Evolutionary conservation across 2,113 vertebrate species (phyloP), one percentile per base, ranked within the genome.

Genomic region (Perccottus glenii): DNA sequence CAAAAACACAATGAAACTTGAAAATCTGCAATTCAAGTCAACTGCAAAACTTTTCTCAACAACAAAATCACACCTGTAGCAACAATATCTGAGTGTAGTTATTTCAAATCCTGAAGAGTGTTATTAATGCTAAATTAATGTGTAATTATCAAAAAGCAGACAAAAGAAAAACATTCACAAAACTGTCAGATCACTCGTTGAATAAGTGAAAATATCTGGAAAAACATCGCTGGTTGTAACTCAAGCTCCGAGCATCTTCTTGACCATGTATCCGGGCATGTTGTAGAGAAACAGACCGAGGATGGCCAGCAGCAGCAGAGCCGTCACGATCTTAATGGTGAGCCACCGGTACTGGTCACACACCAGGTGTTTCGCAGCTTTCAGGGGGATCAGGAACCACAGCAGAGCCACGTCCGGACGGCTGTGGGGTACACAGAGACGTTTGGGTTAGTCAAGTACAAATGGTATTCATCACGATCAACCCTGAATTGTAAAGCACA

Each of bases 291-390:
- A 98, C 52, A 98, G 93, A 14, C 72, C 96, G 3, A 97, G 49
- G 92, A 98, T 95, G 74, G 94, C 89, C 76, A 97, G 81, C 4
- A 94, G 84, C 72, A 98, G 75, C 38, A 98, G 87, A 1, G 90
- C 95, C 78, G 95, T 78, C 73, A 96, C 85, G 0, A 97, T 94
- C 90, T 98, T 97, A 91, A 98, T 93, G 91, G 97, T 94, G 49
- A 98, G 94, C 96, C 96, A 98, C 90, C 96, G 94, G 93, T 98
- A 98, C 68, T 95, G 92, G 4, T 94, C 94, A 83, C 96, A 98
- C 80, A 98, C 88, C 87, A 98, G 95, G 92, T 98, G 94, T 82
- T 94, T 94, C 57, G 95, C 95, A 74, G 96, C 96, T 87, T 98
- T 98, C 77, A 98, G 92, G 0, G 96, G 96, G 79, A 94, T 98